Percentiles rank a stretch among this genome's conserved stretches.
These are phyloP conservation scores for Callionymus lyra DNA, from an alignment of 2,113 vertebrate species.

Conservation along the genomic window DNA sequence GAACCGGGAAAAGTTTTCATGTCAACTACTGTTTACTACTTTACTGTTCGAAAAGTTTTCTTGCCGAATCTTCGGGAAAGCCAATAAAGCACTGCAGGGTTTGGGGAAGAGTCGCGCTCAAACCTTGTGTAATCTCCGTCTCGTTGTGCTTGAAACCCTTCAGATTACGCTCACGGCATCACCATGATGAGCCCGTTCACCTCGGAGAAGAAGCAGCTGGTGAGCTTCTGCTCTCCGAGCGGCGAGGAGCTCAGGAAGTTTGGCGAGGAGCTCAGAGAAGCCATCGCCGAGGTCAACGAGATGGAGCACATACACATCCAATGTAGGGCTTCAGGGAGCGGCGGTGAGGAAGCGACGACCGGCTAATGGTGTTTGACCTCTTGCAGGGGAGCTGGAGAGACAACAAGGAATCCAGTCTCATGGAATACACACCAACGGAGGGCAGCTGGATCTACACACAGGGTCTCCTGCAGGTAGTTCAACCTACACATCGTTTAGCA, in stretches of 20 bases:
- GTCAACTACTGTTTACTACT: too few relatives aligned
- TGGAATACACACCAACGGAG: slow-evolving; percentile 74
- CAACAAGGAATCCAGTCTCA: slow-evolving; percentile 82
- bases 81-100: too few relatives aligned
- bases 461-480: slow-evolving; percentile 80
- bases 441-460: slow-evolving; percentile 78
- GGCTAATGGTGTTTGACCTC: neutral
- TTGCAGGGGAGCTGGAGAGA: slow-evolving; percentile 88
- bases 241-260: slow-evolving; percentile 95
- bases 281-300: slow-evolving; percentile 93
- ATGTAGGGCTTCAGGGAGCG: slow-evolving; percentile 70
- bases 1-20: too few relatives aligned
- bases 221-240: slow-evolving; percentile 92
- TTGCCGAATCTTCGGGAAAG: too few relatives aligned
- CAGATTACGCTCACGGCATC: slow-evolving; percentile 96
- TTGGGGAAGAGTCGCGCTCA: neutral
- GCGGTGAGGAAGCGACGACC: too few relatives aligned
- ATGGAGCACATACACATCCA: slow-evolving; percentile 98
- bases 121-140: slow-evolving; percentile 1
- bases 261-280: slow-evolving; percentile 93
- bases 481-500: too few relatives aligned
- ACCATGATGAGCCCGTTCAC: slow-evolving; percentile 89
- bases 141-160: slow-evolving; percentile 6
- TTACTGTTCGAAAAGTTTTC: too few relatives aligned
- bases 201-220: slow-evolving; percentile 93